Evolutionary conservation across 1,140 invertebrate species (phyloP), one percentile per base, ranked within the genome.

Genomic region (Drosophila elegans): DNA sequence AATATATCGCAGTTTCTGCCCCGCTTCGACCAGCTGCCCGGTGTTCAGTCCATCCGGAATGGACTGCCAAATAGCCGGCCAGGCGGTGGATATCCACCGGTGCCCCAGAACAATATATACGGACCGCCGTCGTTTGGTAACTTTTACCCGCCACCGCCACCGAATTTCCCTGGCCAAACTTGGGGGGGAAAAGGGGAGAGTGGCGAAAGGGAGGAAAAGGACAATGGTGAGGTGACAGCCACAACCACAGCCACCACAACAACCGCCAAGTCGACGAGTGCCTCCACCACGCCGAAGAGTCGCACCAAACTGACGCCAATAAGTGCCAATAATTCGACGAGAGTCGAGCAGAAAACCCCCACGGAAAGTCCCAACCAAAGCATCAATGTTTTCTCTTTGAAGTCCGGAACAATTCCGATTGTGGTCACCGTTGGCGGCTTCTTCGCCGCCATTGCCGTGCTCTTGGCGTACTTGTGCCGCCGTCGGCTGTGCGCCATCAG

Each of bases 351-450:
- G 3, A 36, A 12, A 44, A 6, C 42, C 29, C 59, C 66, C 11
- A 48, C 54, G 11, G 62, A 57, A 29, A 49, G 25, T 16, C 44
- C 27, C 38, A 25, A 21, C n/a, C 42, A 27, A 16, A 54, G 55
- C 2, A 60, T 27, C 48, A 55, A 52, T n/a, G 42, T 77, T 12
- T 88, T 83, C 36, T 76, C 64, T 32, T 67, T 88, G 21, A 78
- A 80, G 36, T 77, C 83, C 11, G 60, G 94, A 4, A 80, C 96
- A 11, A 93, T 96, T 16, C 95, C 95, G 0, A 92, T 96, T 21
- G 91, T 91, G 64, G 66, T 93, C 6, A 94, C 93, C 3, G 92
- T 95, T 21, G 94, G 93, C 59, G 93, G 92, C 1, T 91, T 96
- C 6, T 91, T 96, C 38, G 78, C 95, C 4, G 93, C 93, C 3